These are phyloP conservation scores for Epinotia ramella DNA, from an alignment of 2,888 invertebrate species.

Conservation along the genomic window DNA sequence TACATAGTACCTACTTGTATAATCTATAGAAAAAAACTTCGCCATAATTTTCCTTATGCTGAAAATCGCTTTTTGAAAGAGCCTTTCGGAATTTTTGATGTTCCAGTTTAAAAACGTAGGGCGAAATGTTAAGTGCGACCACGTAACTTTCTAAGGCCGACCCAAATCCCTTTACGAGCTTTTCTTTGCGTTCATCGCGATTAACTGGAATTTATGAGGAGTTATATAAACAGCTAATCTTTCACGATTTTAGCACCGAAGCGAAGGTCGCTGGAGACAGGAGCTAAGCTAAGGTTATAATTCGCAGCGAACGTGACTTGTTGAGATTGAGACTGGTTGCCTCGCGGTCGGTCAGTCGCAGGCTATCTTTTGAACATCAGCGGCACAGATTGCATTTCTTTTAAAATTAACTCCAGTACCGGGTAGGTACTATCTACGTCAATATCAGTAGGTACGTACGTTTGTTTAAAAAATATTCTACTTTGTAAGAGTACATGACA, in stretches of 20 bases:
- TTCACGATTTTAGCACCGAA: constrained; percentile 31
- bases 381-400: too few species aligned
- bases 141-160: constrained; percentile 1
- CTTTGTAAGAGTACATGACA: too few species aligned
- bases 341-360: not conserved
- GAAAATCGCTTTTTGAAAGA: too few species aligned
- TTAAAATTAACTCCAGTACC: too few species aligned
- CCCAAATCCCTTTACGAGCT: constrained; percentile 16
- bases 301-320: constrained; percentile 43
- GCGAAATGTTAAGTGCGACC: not conserved
- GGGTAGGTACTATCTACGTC: too few species aligned
- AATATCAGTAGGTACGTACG: too few species aligned
- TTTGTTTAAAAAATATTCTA: too few species aligned
- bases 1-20: too few species aligned
- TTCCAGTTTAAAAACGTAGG: not conserved
- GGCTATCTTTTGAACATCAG: constrained; percentile 3
- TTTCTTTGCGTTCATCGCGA: constrained; percentile 16
- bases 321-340: constrained; percentile 23
- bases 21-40: too few species aligned
- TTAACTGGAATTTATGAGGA: constrained; percentile 22
- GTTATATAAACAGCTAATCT: constrained; percentile 33
- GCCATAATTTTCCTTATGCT: too few species aligned
- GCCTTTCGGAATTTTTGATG: not conserved
- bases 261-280: constrained; percentile 35
- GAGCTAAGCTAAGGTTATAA: constrained; percentile 32